Evolutionary conservation across 2,888 invertebrate genomes (phyloP).

Genomic region (Andrena fulva): DNA sequence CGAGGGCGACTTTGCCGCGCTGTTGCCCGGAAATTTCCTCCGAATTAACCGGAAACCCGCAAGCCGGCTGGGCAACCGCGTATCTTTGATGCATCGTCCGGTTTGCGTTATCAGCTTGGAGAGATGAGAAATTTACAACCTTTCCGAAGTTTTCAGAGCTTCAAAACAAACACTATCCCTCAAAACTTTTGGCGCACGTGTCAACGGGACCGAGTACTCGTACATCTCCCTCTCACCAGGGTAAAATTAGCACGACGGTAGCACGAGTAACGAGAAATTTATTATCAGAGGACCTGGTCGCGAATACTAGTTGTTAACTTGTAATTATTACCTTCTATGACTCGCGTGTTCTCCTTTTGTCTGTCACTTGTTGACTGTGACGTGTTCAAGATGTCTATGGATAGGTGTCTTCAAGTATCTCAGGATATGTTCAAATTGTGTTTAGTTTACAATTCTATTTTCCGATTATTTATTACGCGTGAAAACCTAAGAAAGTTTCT

Average conservation of each 20-base stretch:
- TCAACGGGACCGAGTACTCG: neutral
- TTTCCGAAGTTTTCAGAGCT: neutral
- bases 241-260: neutral
- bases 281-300: too few species aligned
- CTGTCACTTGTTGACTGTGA: too few species aligned
- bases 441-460: too few species aligned
- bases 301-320: too few species aligned
- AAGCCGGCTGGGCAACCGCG: slow-evolving; percentile 10
- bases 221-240: neutral
- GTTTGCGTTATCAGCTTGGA: slow-evolving; percentile 26
- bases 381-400: too few species aligned
- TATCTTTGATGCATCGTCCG: slow-evolving; percentile 39
- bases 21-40: slow-evolving; percentile 45
- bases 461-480: too few species aligned
- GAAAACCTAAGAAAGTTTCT: neutral
- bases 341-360: too few species aligned
- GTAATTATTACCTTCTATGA: too few species aligned
- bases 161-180: neutral
- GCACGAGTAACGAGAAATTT: too few species aligned
- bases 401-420: too few species aligned
- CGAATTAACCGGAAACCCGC: slow-evolving; percentile 58
- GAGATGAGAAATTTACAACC: slow-evolving; percentile 38
- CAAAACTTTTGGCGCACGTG: neutral
- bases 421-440: too few species aligned
- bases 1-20: slow-evolving; percentile 18